These are phyloP conservation scores for Synergus japonicus DNA, from an alignment of 2,888 invertebrate genomes.

Conservation along the genomic window DNA sequence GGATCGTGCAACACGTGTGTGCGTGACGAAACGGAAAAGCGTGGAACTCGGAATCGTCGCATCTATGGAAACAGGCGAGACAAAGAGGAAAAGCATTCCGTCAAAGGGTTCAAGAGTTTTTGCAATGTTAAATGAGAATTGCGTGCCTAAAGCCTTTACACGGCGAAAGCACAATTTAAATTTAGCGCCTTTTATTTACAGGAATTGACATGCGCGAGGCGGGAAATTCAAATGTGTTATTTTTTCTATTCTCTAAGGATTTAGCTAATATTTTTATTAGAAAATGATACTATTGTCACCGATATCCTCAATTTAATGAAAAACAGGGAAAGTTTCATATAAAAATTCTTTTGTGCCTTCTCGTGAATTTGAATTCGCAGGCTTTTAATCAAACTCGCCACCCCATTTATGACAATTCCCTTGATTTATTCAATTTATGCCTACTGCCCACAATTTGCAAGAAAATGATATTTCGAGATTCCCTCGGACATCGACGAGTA, in stretches of 20 bases:
- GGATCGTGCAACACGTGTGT: slow-evolving; percentile 65
- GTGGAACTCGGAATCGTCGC: slow-evolving; percentile 44
- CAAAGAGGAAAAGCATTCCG: slow-evolving; percentile 37
- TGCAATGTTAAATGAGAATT: slow-evolving; percentile 31
- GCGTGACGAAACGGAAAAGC: slow-evolving; percentile 51
- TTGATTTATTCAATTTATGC: slow-evolving; percentile 17
- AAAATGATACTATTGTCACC: no score
- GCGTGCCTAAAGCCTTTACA: slow-evolving; percentile 18
- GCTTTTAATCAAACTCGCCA: neutral
- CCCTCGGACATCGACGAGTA: neutral
- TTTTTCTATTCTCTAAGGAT: neutral
- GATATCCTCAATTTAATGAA: no score
- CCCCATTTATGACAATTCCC: neutral
- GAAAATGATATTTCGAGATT: slow-evolving; percentile 39
- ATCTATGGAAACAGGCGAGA: slow-evolving; percentile 20
- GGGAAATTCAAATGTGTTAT: neutral
- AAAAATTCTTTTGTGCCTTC: neutral
- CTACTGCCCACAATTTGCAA: slow-evolving; percentile 14
- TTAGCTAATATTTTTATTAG: no score
- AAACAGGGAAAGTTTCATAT: no score
- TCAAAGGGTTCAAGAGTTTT: slow-evolving; percentile 36
- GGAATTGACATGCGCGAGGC: neutral
- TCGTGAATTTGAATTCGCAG: neutral
- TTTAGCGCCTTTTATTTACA: neutral
- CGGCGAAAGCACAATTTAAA: neutral